Conservation (phyloP, 2,113 vertebrate species). For the Saguinus imperator region DNA sequence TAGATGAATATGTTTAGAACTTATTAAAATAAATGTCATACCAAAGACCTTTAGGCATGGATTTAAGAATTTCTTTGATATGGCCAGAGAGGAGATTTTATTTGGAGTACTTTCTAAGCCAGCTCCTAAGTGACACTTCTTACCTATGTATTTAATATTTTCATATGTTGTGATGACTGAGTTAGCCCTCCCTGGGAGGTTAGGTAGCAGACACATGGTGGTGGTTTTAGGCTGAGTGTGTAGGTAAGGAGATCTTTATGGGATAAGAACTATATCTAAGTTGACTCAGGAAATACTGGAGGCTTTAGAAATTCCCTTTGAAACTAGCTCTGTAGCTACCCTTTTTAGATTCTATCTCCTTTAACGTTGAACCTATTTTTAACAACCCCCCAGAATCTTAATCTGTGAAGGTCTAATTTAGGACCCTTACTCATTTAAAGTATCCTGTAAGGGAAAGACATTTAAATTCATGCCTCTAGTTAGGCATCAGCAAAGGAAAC, state of each 20-base stretch:
- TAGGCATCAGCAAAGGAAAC: neutral
- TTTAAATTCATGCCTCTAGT: neutral
- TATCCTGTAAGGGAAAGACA: neutral
- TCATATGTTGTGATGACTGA: neutral
- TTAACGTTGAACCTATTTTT: constrained; percentile 54
- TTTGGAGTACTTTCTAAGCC: constrained; percentile 5
- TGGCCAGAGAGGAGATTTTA: neutral
- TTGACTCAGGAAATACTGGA: neutral
- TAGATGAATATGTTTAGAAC: neutral
- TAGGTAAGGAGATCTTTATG: neutral
- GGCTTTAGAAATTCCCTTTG: constrained; percentile 21
- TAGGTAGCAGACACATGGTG: neutral
- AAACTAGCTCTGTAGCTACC: neutral
- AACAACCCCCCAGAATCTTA: neutral
- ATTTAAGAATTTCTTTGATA: constrained; percentile 1
- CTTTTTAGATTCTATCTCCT: neutral
- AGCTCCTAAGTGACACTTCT: neutral
- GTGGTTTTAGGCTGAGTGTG: neutral
- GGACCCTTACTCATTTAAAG: constrained; percentile 11
- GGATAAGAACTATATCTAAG: neutral
- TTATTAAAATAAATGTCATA: constrained; percentile 33
- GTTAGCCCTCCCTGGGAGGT: neutral
- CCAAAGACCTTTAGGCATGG: neutral
- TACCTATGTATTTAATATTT: neutral
- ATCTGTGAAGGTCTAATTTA: constrained; percentile 20